Evolutionary conservation across 2,797 vertebrate genomes (phyloP), one percentile per base, ranked within the genome.

Genomic region (Urosaurus nigricauda): DNA sequence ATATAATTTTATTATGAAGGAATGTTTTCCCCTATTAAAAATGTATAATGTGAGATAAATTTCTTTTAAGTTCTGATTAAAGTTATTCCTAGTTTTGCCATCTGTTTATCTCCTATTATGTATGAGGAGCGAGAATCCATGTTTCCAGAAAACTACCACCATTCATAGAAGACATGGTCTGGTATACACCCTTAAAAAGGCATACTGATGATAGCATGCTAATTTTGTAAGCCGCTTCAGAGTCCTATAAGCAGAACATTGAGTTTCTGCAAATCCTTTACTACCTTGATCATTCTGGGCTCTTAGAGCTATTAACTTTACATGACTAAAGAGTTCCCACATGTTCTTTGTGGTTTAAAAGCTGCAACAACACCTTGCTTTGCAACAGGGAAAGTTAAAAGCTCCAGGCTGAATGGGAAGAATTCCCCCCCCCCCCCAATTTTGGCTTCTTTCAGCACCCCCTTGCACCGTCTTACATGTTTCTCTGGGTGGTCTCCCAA

Each of bases 31-130:
- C 24, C 32, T 32, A 6, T 71, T 80, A 63, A 75, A 87, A 78
- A 70, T 81, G 26, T 80, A 71, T 87, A 40, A 80, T 37, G 21
- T 87, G 65, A 71, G 53, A 53, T 53, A 65, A 12, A 47, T 79
- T 80, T 53, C 40, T 65, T 40, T 68, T 26, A 68, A 68, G 63
- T 8, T 83, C 60, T 68, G 12, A 75, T 85, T 85, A 85, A 58
- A 75, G 71, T 68, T 79, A 79, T 77, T 68, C 75, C 68, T n/a
- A 86, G 19, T 51, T 79, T 86, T 79, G 60, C 43, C 63, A 86
- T 79, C 63, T 83, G 82, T 8, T 85, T 56, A 73, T 84, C 73
- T 85, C 51, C 16, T n/a, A 35, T 71, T 43, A 70, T 70, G 82
- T 84, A 35, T 26, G 17, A n/a, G 35, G 58, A 9, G 47, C 5